Conservation (phyloP, 23 tunicate species). For the Phallusia fumigata region DNA sequence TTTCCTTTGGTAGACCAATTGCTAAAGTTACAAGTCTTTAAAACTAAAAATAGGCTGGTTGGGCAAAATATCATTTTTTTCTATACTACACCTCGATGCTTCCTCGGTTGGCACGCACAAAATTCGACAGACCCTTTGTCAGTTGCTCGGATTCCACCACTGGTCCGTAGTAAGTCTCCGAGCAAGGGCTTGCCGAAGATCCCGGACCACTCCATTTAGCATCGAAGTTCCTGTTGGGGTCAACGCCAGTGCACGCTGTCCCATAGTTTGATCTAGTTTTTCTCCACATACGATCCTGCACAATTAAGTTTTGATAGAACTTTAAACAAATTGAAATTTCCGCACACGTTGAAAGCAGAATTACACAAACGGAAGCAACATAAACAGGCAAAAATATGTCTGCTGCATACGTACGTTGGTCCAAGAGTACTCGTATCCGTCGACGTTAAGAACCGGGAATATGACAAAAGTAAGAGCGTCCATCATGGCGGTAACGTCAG, state of each 20-base stretch:
- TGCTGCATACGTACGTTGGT: constrained; percentile 27
- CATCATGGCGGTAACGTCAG: constrained; percentile 48
- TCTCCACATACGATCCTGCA: constrained; percentile 93
- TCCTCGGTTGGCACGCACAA: constrained; percentile 23
- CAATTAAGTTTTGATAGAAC: no score
- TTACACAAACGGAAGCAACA: no score
- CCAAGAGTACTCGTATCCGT: constrained; percentile 91
- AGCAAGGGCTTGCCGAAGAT: constrained; percentile 62
- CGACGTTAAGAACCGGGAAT: constrained; percentile 73
- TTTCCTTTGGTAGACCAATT: no score
- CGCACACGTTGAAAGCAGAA: no score
- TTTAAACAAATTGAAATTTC: no score
- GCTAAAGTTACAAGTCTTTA: neutral
- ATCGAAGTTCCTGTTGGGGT: constrained; percentile 88
- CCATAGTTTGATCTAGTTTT: constrained; percentile 72
- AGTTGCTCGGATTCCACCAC: constrained; percentile 65
- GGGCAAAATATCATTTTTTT: neutral
- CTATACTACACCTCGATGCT: constrained; percentile 22
- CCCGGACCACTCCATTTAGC: constrained; percentile 67
- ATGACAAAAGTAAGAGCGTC: constrained; percentile 58
- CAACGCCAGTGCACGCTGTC: constrained; percentile 66
- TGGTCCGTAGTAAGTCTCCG: constrained; percentile 71
- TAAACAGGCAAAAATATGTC: neutral
- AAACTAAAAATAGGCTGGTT: no score
- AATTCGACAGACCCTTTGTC: constrained; percentile 43